Percentiles rank a stretch among this genome's conserved stretches.
These are phyloP conservation scores for Sebastes paucispinis DNA, from an alignment of 2,797 vertebrate species.

Conservation along the genomic window DNA sequence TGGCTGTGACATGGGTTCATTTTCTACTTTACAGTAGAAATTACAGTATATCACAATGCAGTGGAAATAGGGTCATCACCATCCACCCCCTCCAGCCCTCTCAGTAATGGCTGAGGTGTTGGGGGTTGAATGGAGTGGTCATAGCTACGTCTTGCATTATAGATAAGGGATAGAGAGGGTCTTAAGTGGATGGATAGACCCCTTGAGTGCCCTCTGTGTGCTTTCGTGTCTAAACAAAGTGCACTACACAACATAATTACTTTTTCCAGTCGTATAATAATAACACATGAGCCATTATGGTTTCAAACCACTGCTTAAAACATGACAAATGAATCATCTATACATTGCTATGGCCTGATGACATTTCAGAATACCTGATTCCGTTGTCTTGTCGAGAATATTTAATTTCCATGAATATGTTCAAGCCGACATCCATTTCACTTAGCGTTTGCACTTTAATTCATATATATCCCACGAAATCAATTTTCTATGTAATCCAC, in stretches of 20 bases:
- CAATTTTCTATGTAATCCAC: too few species aligned
- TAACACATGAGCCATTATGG: neutral
- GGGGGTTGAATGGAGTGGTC: conserved; percentile 42
- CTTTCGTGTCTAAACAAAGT: conserved; percentile 35
- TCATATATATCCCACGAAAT: too few species aligned
- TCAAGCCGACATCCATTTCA: neutral
- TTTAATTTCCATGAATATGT: neutral
- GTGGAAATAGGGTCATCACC: conserved; percentile 9
- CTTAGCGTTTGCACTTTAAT: neutral
- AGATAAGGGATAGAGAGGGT: conserved; percentile 61
- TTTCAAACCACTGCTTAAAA: conserved; percentile 4
- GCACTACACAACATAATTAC: conserved; percentile 30
- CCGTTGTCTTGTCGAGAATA: neutral
- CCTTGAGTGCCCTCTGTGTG: conserved; percentile 48
- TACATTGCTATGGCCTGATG: neutral
- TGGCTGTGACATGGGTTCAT: neutral
- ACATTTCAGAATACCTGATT: neutral
- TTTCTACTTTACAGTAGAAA: neutral
- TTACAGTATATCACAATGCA: neutral
- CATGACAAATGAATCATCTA: neutral
- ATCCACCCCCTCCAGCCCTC: neutral
- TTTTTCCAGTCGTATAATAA: conserved; percentile 9
- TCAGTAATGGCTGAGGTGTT: conserved; percentile 33
- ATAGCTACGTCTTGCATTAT: conserved; percentile 62
- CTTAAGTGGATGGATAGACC: conserved; percentile 58